Evolutionary conservation across 2,888 invertebrate species (phyloP), one percentile per base, ranked within the genome.

Genomic region (Philereme vetulata): DNA sequence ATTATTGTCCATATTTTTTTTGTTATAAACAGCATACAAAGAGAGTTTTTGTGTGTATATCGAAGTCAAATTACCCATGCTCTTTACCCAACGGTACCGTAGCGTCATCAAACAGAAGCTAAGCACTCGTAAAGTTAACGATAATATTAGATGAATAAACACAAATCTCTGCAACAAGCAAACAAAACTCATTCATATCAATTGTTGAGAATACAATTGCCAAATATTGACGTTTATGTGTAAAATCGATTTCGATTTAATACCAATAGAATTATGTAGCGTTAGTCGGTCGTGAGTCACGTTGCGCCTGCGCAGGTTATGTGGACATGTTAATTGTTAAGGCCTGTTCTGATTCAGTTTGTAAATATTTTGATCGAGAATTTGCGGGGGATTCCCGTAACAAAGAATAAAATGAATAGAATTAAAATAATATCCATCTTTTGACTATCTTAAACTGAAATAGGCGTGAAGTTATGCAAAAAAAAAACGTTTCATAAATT

Each of bases 281-380:
- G 54, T 57, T 58, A 62, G 62, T 51, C 68, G 66, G 67, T 80
- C 85, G 86, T 85, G 86, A 86, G 72, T 85, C 85, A 85, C 82
- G 83, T 69, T 69, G 69, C 69, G 70, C 69, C 67, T 67, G 71
- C 68, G 61, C 65, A 74, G 58, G 53, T 60, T 56, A 77, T 77
- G 75, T 77, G 78, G 75, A 81, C 83, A 82, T 81, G 84, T 80
- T 84, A 85, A 85, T 85, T 84, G 82, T 75, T 73, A 71, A 72
- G 75, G 74, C 63, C 70, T 68, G 71, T 70, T 71, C 64, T 63
- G 60, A 68, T 53, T 67, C 61, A 53, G 62, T 48, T 46, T 53
- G 49, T 56, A 21, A 48, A 34, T 53, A 43, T 45, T 56, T n/a
- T 21, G 34, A 46, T 46, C 35, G 44, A 50, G 49, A 56, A 54